phyloP scores from a whole-genome alignment of 2,797 vertebrate species.

The Cottoperca gobio region DNA sequence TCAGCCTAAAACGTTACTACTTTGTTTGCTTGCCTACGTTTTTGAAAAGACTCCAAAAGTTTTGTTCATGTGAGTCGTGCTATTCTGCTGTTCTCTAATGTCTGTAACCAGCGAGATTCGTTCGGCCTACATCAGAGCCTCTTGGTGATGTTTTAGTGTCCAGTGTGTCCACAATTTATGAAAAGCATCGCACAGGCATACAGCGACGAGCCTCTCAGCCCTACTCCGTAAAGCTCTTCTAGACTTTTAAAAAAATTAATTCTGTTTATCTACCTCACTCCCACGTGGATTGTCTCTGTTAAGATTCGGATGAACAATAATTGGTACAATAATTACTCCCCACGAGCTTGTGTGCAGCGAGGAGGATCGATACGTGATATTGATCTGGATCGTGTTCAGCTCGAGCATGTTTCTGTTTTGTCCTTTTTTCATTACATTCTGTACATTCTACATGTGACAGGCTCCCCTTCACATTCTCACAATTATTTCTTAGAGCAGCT shows the following conservation, averaged over 20 bases:
- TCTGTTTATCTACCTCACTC: neutral
- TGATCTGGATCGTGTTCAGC: slow-evolving; percentile 19
- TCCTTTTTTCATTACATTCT: neutral
- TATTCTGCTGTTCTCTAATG: no score
- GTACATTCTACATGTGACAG: no score
- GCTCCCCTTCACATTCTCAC: no score
- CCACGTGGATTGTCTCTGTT: neutral
- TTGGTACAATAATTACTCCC: slow-evolving; percentile 10
- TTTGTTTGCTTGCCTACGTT: no score
- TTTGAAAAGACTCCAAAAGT: no score
- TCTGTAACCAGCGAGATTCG: no score
- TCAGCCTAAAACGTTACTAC: no score
- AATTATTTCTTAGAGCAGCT: neutral
- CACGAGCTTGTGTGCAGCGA: neutral
- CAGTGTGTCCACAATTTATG: no score
- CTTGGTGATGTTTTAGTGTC: neutral
- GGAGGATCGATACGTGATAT: slow-evolving; percentile 2
- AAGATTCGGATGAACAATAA: neutral
- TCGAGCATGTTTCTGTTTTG: neutral
- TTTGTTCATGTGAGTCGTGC: no score
- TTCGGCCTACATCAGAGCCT: no score
- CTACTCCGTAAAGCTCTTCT: neutral
- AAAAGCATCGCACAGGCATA: neutral
- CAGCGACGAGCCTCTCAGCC: neutral
- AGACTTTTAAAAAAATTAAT: neutral